Evolutionary conservation across 1,140 invertebrate species (phyloP).

Genomic region (Temnothorax longispinosus): DNA sequence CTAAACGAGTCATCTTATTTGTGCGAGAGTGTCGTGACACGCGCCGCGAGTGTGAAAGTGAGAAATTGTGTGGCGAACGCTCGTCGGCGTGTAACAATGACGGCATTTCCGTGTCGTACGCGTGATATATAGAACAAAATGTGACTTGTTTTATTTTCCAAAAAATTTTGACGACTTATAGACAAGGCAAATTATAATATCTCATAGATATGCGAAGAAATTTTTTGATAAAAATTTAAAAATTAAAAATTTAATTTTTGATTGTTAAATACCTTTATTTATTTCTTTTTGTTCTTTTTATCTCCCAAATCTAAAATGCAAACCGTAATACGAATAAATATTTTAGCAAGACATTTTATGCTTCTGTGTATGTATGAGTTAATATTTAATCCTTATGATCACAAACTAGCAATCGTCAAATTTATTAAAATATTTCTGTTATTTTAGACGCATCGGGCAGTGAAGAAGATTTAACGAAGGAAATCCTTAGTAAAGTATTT

Average conservation of each 20-base stretch:
- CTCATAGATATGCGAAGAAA: too few relatives aligned
- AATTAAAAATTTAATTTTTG: constrained; percentile 2
- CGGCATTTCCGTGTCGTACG: neutral
- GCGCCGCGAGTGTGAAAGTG: too few relatives aligned
- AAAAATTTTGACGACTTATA: neutral
- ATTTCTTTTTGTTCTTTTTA: neutral
- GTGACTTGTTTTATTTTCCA: neutral
- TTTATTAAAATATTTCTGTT: neutral
- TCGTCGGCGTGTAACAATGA: too few relatives aligned
- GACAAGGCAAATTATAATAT: neutral
- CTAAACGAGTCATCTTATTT: too few relatives aligned
- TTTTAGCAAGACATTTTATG: neutral
- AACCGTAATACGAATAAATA: neutral
- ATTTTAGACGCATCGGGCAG: constrained; percentile 77
- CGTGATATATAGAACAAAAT: neutral
- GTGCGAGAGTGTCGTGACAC: too few relatives aligned
- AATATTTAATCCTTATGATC: neutral
- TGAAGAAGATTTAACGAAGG: constrained; percentile 81
- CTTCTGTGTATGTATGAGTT: neutral
- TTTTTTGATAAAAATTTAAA: neutral
- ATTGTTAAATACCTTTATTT: neutral
- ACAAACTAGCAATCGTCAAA: neutral
- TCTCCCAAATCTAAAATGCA: neutral
- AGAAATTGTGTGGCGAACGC: too few relatives aligned
- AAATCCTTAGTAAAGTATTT: constrained; percentile 81